These are phyloP conservation scores for Peromyscus californicus DNA, from an alignment of 2,113 vertebrate genomes.

Conservation along the genomic window DNA sequence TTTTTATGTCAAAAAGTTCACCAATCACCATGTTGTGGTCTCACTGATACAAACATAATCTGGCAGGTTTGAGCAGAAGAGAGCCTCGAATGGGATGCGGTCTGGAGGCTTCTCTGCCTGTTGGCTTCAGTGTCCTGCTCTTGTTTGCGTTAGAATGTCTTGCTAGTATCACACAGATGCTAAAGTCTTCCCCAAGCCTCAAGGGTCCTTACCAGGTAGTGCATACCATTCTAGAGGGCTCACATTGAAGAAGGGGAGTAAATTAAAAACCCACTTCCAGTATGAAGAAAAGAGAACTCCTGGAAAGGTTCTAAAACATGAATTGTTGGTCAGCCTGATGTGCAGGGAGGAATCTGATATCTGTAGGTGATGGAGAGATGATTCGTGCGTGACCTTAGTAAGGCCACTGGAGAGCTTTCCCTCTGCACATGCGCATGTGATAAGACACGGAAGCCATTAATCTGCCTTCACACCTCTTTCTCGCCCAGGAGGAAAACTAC, in stretches of 20 bases:
- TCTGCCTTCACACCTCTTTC: constrained; percentile 68
- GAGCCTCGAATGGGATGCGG: neutral
- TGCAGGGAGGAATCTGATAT: neutral
- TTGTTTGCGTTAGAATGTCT: neutral
- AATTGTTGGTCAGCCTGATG: neutral
- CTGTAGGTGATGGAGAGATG: constrained; percentile 12
- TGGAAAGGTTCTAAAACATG: constrained; percentile 22
- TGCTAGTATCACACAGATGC: neutral
- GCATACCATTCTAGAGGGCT: neutral
- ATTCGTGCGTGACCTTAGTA: constrained; percentile 63
- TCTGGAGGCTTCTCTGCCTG: neutral
- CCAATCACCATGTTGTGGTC: neutral
- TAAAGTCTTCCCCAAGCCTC: neutral
- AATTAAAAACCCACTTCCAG: constrained; percentile 38
- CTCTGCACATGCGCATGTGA: constrained; percentile 14
- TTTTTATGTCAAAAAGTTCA: neutral
- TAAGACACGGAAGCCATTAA: constrained; percentile 64
- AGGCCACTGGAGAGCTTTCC: constrained; percentile 9
- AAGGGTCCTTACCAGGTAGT: neutral
- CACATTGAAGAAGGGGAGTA: neutral
- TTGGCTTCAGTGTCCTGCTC: neutral
- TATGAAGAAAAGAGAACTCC: neutral
- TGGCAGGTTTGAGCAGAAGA: neutral
- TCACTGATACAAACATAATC: neutral
- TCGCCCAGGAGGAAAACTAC: constrained; percentile 68